These are phyloP conservation scores for Alligator sinensis DNA, from an alignment of 2,113 vertebrate species.

Conservation along the genomic window DNA sequence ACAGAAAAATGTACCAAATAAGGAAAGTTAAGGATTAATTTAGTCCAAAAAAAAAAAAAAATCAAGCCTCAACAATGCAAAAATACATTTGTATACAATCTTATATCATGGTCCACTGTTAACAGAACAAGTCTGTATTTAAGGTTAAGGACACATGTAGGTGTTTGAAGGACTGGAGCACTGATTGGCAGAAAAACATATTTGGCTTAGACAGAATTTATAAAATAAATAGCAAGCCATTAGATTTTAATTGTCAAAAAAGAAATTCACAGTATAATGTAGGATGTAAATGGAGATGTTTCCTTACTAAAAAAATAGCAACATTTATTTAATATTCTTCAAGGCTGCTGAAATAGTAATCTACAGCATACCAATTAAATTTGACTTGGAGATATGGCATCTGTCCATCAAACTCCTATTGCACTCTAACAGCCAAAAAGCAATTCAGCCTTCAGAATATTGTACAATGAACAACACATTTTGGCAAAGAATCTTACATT, in stretches of 20 bases:
- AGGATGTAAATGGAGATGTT: slow-evolving; percentile 37
- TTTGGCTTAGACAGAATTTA: neutral
- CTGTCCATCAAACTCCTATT: slow-evolving; percentile 27
- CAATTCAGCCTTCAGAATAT: slow-evolving; percentile 58
- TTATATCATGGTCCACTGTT: neutral
- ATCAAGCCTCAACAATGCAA: no score
- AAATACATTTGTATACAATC: no score
- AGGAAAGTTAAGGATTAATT: no score
- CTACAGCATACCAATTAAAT: slow-evolving; percentile 34
- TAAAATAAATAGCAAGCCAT: slow-evolving; percentile 24
- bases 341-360: slow-evolving; percentile 54
- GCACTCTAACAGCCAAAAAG: slow-evolving; percentile 54
- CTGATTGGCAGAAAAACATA: neutral
- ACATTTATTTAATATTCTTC: slow-evolving; percentile 66
- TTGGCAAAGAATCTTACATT: slow-evolving; percentile 66
- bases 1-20: no score
- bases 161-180: neutral
- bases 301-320: slow-evolving; percentile 33
- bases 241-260: neutral
- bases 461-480: slow-evolving; percentile 62
- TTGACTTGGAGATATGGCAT: slow-evolving; percentile 41
- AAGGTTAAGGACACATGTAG: neutral
- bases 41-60: no score
- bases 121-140: neutral
- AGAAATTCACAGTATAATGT: slow-evolving; percentile 5